Conservation (phyloP, 2,888 invertebrate species). For the Cheiracanthium punctorium region DNA sequence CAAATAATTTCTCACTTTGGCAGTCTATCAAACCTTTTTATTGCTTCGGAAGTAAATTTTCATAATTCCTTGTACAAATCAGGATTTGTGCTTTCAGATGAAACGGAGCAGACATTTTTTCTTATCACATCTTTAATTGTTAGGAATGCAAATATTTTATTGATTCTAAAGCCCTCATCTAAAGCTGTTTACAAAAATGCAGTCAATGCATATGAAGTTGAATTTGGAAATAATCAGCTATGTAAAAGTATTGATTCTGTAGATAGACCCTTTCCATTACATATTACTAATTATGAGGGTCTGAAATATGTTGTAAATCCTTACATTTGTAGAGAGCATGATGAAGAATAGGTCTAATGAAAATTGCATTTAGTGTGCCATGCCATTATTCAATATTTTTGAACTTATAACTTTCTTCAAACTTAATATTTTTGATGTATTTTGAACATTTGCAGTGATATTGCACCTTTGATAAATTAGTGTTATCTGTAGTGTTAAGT, state of each 20-base stretch:
- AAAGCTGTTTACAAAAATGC: background rate
- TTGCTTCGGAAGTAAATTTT: background rate
- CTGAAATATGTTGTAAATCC: background rate
- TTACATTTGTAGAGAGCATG: background rate
- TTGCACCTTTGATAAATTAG: too few species aligned
- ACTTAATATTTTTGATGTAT: too few species aligned
- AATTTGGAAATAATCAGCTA: background rate
- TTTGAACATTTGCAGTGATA: too few species aligned
- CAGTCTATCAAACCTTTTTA: background rate
- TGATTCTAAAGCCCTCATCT: background rate
- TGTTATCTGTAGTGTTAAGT: too few species aligned
- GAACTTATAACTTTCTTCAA: too few species aligned
- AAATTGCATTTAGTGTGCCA: too few species aligned
- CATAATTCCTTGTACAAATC: background rate
- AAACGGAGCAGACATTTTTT: background rate
- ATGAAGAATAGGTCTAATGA: too few species aligned
- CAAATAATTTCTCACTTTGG: background rate
- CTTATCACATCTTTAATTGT: background rate
- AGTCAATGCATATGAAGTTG: conserved; percentile 20
- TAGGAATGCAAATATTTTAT: background rate
- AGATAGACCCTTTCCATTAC: background rate
- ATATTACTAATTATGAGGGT: background rate
- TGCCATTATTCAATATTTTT: too few species aligned
- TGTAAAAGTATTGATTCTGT: background rate
- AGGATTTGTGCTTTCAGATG: background rate